Percentiles rank a stretch among this genome's conserved stretches.
Conservation (phyloP, 2,797 vertebrate species). For the Microcaecilia unicolor region DNA sequence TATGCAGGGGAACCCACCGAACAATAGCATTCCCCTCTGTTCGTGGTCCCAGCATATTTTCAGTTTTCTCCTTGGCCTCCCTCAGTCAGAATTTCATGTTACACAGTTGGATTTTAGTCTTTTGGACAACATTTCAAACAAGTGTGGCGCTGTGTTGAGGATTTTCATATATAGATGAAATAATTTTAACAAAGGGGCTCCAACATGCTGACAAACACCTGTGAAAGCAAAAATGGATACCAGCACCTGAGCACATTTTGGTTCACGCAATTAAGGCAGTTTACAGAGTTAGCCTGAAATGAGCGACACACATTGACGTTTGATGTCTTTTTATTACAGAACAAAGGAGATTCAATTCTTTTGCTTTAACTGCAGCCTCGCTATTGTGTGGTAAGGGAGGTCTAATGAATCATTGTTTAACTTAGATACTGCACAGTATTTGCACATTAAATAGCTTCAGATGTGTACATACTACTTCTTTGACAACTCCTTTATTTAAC, state of each 20-base stretch:
- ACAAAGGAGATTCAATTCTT: conserved; percentile 81
- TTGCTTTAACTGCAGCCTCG: conserved; percentile 65
- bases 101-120: no score
- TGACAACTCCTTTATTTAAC: conserved; percentile 57
- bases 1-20: no score
- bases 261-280: conserved; percentile 69
- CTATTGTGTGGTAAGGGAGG: conserved; percentile 71
- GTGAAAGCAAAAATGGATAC: conserved; percentile 50
- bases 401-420: conserved; percentile 92
- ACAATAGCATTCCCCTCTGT: no score
- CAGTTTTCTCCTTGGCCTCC: no score
- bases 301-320: conserved; percentile 63
- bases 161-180: conserved; percentile 49
- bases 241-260: conserved; percentile 72
- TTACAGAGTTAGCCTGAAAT: conserved; percentile 61
- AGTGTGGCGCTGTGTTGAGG: conserved; percentile 57
- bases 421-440: conserved; percentile 72
- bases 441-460: conserved; percentile 65
- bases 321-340: conserved; percentile 68
- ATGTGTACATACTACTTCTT: conserved; percentile 56
- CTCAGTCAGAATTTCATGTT: no score
- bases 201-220: conserved; percentile 54
- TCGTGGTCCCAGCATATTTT: no score
- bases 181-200: conserved; percentile 45
- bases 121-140: no score